Base-by-base conservation (phyloP, 2,797 vertebrate species). In the Girardinus metallicus region DNA sequence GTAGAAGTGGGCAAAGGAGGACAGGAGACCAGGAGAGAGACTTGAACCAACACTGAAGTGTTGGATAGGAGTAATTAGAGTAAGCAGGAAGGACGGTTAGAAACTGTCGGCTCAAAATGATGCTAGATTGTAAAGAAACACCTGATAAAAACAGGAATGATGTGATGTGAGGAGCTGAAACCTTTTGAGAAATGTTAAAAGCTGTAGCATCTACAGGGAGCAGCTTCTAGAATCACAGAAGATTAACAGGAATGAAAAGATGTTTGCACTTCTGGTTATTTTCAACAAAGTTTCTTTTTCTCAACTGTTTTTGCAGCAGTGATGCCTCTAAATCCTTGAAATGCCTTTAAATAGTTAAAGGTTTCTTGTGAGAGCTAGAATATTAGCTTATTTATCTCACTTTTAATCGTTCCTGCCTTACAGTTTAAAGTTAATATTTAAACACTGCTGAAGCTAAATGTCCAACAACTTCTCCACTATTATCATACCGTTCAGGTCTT, bases 341-440 rank as follows among this genome's bases (percentile, higher is more conserved):
- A 44, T 44, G 23, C 18, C 34, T 39, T 68, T 68, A 66, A 66
- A 66, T 66, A 39, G 34, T 39, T 66, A 41, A 68, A 68, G 34
- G 8, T 66, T 66, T 66, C 34, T 18, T 66, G 36, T 66, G 39
- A 68, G 64, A 12, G 21, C 9, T 2, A 26, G 36, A 68, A 26
- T 68, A 68, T 41, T 68, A 41, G 36, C 9, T 41, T 68, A 68
- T 68, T 68, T 68, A 68, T 68, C 64, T 15, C 34, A 41, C 70
- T 43, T 72, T 44, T 72, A 44, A 31, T 44, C 12, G 41, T 15
- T 46, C 43, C 41, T n/a, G n/a, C 26, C 41, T 29, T 46, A 72
- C n/a, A 18, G 43, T 41, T 68, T 68, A 21, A 26, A 23, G 43
- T 71, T n/a, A 71, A 39, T 68, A 68, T 39, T 68, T 68, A 68